phyloP scores from a whole-genome alignment of 2,888 invertebrate species.

The Ctenicera cuprea region DNA sequence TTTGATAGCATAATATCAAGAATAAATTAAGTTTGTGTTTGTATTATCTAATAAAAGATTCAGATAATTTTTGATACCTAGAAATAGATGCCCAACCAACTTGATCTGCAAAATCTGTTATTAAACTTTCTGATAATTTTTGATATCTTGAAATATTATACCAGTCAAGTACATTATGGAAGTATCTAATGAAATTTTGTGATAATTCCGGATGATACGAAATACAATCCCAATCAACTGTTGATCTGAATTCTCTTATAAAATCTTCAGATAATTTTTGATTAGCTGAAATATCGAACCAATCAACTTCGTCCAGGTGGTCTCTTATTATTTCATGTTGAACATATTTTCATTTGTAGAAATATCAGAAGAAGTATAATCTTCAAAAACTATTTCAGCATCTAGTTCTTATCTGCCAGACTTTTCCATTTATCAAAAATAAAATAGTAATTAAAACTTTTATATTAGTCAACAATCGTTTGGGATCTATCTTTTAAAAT shows the following conservation, averaged over 20 bases:
- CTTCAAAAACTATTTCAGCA: slow-evolving; percentile 10
- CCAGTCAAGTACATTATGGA: neutral
- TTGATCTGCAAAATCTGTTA: neutral
- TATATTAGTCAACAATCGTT: no score
- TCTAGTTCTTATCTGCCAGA: slow-evolving; percentile 8
- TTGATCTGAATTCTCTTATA: slow-evolving; percentile 3
- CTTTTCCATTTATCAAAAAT: slow-evolving; percentile 11
- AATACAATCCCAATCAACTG: slow-evolving; percentile 6
- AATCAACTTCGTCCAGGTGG: neutral
- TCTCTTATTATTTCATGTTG: slow-evolving; percentile 1
- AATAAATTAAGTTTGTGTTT: slow-evolving; percentile 8
- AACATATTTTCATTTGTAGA: slow-evolving; percentile 8
- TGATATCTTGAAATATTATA: neutral
- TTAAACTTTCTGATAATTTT: neutral
- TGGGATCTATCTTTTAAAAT: no score
- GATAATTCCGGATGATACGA: neutral
- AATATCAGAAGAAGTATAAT: slow-evolving; percentile 6
- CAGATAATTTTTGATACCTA: neutral
- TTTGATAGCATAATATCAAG: slow-evolving; percentile 1
- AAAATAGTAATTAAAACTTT: no score
- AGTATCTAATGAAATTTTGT: neutral
- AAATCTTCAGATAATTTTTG: slow-evolving; percentile 21
- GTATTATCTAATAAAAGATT: slow-evolving; percentile 1
- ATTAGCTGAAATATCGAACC: neutral
- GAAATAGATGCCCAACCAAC: neutral